Conservation (phyloP, 2,797 vertebrate genomes). For the Hyperoplus lanceolatus region DNA sequence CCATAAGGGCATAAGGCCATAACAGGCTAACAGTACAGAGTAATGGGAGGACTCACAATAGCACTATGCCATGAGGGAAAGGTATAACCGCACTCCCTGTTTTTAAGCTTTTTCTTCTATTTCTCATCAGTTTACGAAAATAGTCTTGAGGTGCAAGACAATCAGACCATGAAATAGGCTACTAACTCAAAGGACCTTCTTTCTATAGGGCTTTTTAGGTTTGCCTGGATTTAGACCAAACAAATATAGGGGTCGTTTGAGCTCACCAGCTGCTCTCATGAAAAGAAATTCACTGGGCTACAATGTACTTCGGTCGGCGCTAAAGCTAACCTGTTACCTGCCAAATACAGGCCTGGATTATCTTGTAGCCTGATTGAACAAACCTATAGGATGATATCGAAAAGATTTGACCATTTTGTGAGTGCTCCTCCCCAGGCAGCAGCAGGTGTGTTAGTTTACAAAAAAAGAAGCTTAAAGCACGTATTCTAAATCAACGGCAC, state of each 20-base stretch:
- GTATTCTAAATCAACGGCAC: not conserved
- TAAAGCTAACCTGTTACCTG: slow-evolving; percentile 7
- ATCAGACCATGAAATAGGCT: slow-evolving; percentile 63
- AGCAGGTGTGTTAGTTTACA: not conserved
- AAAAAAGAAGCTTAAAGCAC: not conserved
- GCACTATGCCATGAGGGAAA: slow-evolving; percentile 22
- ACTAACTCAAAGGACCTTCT: slow-evolving; percentile 33
- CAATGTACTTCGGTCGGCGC: not conserved
- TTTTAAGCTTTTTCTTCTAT: slow-evolving; percentile 17
- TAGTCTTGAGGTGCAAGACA: slow-evolving; percentile 39
- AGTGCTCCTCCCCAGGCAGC: not conserved
- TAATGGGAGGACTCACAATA: slow-evolving; percentile 22
- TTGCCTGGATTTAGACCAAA: slow-evolving; percentile 18
- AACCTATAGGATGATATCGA: not conserved
- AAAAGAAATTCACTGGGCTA: not conserved
- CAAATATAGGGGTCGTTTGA: slow-evolving; percentile 1
- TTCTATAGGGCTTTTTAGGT: slow-evolving; percentile 17
- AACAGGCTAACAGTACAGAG: slow-evolving; percentile 2
- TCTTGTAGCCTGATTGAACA: not conserved
- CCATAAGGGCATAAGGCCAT: not conserved
- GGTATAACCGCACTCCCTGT: slow-evolving; percentile 1
- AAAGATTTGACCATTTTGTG: not conserved
- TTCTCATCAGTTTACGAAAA: slow-evolving; percentile 50
- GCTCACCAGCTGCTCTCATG: not conserved
- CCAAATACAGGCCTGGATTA: not conserved